A percentile compares a stretch with the other conserved stretches of the same genome.
Evolutionary conservation across 2,797 vertebrate species (phyloP).

Genomic region (Threskiornis aethiopicus): DNA sequence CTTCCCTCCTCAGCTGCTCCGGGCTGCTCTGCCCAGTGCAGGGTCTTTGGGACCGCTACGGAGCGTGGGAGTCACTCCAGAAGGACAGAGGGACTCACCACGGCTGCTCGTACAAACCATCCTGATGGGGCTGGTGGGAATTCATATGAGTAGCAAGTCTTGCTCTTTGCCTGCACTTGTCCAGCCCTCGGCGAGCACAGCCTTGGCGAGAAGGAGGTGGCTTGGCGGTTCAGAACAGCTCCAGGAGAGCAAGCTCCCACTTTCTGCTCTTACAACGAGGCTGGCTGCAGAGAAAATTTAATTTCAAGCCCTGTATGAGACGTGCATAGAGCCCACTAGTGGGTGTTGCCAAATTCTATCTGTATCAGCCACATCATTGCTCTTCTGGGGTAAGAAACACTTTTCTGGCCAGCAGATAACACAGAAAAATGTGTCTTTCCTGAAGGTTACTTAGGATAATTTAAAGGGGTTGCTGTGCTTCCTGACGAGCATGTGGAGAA

Average conservation of each 20-base stretch:
- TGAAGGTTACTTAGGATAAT: neutral
- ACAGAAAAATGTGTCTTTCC: neutral
- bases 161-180: neutral
- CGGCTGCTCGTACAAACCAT: accelerated
- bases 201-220: accelerated
- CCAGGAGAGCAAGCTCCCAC: neutral
- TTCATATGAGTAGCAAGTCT: neutral
- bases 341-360: neutral
- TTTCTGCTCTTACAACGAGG: accelerated
- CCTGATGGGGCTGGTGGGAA: neutral
- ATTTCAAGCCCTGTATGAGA: neutral
- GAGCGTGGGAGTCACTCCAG: neutral
- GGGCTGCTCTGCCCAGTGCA: neutral
- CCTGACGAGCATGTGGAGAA: neutral
- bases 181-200: neutral
- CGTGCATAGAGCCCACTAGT: accelerated
- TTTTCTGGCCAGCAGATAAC: neutral
- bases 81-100: neutral
- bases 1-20: neutral
- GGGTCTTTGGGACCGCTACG: neutral
- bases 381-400: neutral
- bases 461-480: neutral
- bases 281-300: neutral
- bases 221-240: neutral
- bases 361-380: neutral